Conservation (phyloP, 2,888 invertebrate genomes). For the Neria commutata region DNA sequence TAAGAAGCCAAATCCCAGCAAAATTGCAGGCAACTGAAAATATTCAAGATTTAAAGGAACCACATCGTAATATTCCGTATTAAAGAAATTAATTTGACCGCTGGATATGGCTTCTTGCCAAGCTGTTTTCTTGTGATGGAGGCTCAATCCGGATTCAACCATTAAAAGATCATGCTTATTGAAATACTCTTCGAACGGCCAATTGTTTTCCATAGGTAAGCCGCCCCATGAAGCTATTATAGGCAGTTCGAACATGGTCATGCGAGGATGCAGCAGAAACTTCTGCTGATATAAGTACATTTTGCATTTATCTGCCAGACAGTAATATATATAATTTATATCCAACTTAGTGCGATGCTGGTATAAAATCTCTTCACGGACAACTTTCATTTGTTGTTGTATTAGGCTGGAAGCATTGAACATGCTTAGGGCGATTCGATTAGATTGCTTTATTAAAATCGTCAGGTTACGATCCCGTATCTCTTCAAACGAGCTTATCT, state of each 20-base stretch:
- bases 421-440: constrained; percentile 2
- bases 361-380: background rate
- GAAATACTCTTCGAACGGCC: constrained; percentile 8
- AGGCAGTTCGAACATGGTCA: constrained; percentile 23
- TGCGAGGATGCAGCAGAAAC: constrained; percentile 27
- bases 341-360: constrained; percentile 26
- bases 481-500: constrained; percentile 35
- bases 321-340: constrained; percentile 23
- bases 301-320: constrained; percentile 24
- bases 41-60: background rate
- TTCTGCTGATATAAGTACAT: constrained; percentile 39
- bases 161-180: constrained; percentile 3
- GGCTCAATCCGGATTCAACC: constrained; percentile 19
- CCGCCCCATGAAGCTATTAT: constrained; percentile 22
- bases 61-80: background rate
- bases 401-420: background rate
- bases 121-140: background rate
- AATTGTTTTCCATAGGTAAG: background rate
- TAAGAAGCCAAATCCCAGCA: background rate
- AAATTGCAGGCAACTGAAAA: background rate
- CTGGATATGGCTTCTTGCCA: background rate
- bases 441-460: constrained; percentile 13
- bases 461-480: constrained; percentile 25
- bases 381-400: background rate
- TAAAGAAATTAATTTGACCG: background rate